Percentiles rank a stretch among this genome's conserved stretches.
These are phyloP conservation scores for Ia io DNA, from an alignment of 2,113 vertebrate species.

Conservation along the genomic window DNA sequence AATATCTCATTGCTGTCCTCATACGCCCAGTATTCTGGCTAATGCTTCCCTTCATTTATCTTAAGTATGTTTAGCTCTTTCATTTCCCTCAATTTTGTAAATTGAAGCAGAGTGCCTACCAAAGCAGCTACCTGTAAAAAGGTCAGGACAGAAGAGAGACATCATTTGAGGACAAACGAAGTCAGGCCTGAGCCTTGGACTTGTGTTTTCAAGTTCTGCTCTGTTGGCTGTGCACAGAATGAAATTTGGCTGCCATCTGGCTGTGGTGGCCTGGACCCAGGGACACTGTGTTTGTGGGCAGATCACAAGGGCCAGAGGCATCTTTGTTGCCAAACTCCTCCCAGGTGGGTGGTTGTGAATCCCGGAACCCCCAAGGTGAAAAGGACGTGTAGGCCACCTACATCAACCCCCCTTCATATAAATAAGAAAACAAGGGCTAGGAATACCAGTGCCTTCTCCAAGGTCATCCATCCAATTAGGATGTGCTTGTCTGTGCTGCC, in stretches of 20 bases:
- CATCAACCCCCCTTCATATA: background rate
- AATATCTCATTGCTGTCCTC: background rate
- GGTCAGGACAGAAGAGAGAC: background rate
- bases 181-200: conserved; percentile 1
- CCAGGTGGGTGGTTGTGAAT: background rate
- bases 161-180: conserved; percentile 32
- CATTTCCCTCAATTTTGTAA: conserved; percentile 5
- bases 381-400: background rate
- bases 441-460: background rate
- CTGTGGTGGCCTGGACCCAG: background rate
- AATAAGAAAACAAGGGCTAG: background rate
- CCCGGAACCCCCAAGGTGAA: background rate
- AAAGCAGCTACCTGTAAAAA: conserved; percentile 31
- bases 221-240: conserved; percentile 3
- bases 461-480: background rate
- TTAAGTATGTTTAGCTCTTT: background rate
- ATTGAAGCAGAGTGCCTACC: background rate
- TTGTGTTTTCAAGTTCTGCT: conserved; percentile 23
- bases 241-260: conserved; percentile 29
- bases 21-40: background rate
- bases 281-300: conserved; percentile 21
- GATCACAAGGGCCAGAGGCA: background rate
- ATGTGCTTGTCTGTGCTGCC: background rate
- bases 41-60: background rate
- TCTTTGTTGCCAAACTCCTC: background rate